These are phyloP conservation scores for Dinocampus coccinellae DNA, from an alignment of 2,888 invertebrate species.

Conservation along the genomic window DNA sequence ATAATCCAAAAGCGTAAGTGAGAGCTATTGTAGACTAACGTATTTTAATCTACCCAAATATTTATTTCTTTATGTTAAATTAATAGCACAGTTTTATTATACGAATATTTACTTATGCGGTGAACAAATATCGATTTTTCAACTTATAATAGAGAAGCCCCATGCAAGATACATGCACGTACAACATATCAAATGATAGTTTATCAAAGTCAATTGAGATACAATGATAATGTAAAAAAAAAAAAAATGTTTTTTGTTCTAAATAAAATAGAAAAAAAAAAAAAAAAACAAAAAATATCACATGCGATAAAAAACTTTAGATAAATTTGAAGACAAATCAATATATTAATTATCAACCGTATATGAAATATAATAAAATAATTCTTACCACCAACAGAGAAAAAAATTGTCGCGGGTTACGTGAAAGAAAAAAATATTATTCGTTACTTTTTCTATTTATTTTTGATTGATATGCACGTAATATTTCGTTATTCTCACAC, in stretches of 20 bases:
- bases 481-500: no score
- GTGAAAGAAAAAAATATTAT: no score
- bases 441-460: no score
- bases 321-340: neutral
- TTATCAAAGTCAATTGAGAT: neutral
- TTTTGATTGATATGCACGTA: no score
- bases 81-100: neutral
- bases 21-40: neutral
- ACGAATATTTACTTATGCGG: neutral
- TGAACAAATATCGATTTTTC: no score
- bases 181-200: neutral
- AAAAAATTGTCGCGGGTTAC: no score
- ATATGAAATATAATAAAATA: neutral
- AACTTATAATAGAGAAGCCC: no score
- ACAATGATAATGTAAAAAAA: neutral
- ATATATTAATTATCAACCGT: neutral
- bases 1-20: neutral
- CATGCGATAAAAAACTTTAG: neutral
- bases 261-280: neutral
- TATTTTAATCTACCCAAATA: neutral
- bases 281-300: neutral
- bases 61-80: neutral
- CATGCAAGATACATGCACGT: no score
- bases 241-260: no score
- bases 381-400: no score